A percentile compares a stretch with the other conserved stretches of the same genome.
Conservation (phyloP, 2,888 invertebrate species). For the Neoscelio sp. region DNA sequence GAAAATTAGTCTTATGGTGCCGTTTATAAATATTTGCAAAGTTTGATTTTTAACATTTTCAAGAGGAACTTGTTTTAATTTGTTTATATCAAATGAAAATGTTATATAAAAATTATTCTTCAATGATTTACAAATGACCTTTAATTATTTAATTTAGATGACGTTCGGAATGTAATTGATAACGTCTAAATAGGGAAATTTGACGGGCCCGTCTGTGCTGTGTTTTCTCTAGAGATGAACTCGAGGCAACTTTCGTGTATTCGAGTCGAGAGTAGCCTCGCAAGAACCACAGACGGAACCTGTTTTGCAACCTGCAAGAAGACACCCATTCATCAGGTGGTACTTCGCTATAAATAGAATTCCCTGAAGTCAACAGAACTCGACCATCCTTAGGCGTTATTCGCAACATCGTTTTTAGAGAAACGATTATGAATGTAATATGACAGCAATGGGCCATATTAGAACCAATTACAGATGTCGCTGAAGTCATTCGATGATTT, state of each 20-base stretch:
- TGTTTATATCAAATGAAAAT: too few species aligned
- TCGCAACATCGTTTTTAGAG: conserved; percentile 21
- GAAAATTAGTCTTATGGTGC: too few species aligned
- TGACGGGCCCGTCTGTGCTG: background rate
- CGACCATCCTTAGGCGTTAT: conserved; percentile 48
- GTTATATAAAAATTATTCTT: too few species aligned
- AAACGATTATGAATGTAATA: conserved; percentile 27
- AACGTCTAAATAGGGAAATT: conserved; percentile 46
- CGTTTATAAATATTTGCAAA: too few species aligned
- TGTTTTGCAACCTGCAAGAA: conserved; percentile 70
- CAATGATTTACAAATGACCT: too few species aligned
- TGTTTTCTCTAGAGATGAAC: conserved; percentile 62
- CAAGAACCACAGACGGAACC: conserved; percentile 68
- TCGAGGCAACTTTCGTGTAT: conserved; percentile 58
- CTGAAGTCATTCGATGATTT: background rate
- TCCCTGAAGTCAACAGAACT: conserved; percentile 77
- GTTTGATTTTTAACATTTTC: too few species aligned
- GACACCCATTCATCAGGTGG: conserved; percentile 72
- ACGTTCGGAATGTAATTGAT: background rate
- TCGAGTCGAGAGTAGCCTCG: conserved; percentile 54
- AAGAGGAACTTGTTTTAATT: too few species aligned
- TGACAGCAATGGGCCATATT: conserved; percentile 15
- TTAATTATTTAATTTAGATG: background rate
- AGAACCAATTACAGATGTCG: background rate
- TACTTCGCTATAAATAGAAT: conserved; percentile 78